Evolutionary conservation across 2,113 vertebrate species (phyloP).

Genomic region (Suricata suricatta): DNA sequence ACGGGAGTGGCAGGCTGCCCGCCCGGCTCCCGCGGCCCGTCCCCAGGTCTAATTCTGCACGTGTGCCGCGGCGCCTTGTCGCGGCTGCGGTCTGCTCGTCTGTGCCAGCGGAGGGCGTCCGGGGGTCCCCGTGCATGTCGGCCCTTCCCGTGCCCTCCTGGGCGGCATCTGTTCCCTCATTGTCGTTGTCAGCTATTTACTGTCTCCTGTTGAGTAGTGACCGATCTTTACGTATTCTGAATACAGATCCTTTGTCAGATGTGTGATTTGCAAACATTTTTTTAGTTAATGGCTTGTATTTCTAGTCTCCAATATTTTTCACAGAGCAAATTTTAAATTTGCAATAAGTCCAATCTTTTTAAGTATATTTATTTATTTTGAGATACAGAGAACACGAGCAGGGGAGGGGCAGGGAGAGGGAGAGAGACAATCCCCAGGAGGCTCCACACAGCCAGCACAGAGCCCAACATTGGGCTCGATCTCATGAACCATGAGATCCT

Average conservation of each 20-base stretch:
- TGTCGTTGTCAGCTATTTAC: no score
- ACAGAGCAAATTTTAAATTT: not conserved
- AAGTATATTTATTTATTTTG: no score
- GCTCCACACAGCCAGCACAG: no score
- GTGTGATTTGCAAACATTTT: not conserved
- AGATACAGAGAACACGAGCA: no score
- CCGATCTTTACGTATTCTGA: not conserved
- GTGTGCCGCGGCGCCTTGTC: not conserved
- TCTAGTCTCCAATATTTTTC: not conserved
- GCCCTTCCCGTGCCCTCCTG: not conserved
- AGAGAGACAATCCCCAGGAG: no score
- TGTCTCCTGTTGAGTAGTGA: not conserved
- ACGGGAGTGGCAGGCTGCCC: not conserved
- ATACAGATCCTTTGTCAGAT: not conserved
- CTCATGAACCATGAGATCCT: no score
- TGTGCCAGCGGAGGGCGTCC: not conserved
- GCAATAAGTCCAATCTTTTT: no score
- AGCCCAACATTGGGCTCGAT: no score
- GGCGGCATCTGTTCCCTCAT: no score
- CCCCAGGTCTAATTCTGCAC: not conserved
- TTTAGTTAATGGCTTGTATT: not conserved
- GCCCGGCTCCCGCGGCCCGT: accelerated
- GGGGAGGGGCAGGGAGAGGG: no score
- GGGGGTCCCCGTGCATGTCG: no score
- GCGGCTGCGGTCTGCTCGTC: not conserved